Conservation (phyloP, 2,888 invertebrate species). For the Pyrrhosoma nymphula region DNA sequence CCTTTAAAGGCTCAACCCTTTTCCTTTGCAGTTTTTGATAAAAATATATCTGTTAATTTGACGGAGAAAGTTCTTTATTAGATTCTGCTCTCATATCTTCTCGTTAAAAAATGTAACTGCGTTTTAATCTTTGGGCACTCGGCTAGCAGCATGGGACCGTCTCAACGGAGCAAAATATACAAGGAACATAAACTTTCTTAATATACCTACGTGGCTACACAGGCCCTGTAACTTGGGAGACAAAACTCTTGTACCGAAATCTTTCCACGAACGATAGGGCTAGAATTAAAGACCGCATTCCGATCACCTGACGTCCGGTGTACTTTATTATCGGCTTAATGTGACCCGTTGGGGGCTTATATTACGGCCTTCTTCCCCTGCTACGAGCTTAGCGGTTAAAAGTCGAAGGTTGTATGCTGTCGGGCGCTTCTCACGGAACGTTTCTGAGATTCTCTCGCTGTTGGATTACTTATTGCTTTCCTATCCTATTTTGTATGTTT, state of each 20-base stretch:
- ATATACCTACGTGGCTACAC: background rate
- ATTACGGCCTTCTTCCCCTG: background rate
- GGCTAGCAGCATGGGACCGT: background rate
- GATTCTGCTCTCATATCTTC: background rate
- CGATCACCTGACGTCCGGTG: slow-evolving; percentile 33
- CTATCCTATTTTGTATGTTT: background rate
- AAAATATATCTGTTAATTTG: background rate
- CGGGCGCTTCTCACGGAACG: background rate
- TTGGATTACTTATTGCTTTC: slow-evolving; percentile 8
- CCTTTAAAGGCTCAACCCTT: background rate
- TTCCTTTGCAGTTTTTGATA: background rate
- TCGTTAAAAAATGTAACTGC: background rate
- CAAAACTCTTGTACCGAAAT: slow-evolving; percentile 55
- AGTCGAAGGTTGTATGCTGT: slow-evolving; percentile 7
- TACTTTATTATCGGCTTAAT: slow-evolving; percentile 63
- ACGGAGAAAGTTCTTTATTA: background rate
- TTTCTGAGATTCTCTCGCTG: background rate
- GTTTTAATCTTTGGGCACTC: background rate
- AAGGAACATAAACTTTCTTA: background rate
- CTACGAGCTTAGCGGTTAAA: slow-evolving; percentile 8
- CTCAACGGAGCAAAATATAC: background rate
- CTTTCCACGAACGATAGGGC: background rate
- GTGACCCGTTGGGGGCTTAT: background rate
- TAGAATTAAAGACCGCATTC: slow-evolving; percentile 56
- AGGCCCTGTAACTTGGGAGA: background rate